Evolutionary conservation across 2,797 vertebrate genomes (phyloP), one percentile per base, ranked within the genome.

Genomic region (Darevskia mixta): DNA sequence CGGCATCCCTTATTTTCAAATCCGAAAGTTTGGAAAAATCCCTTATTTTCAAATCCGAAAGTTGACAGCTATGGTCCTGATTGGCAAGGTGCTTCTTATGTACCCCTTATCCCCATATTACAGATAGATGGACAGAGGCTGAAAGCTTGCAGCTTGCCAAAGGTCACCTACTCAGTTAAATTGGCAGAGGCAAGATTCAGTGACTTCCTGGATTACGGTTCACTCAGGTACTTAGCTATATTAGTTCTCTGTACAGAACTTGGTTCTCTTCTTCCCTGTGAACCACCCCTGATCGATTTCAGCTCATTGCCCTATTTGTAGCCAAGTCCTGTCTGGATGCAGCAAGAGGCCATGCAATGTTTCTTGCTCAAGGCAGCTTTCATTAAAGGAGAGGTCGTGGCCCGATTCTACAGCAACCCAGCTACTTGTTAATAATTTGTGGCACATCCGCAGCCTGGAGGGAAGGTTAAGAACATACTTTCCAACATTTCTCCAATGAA

Each of bases 251-350:
- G 23, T 72, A 38, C 72, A 32, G 10, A n/a, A 41, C 35, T 18
- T 8, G 41, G 64, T 18, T 81, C 66, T 55, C 49, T 64, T 23
- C 61, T 64, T 64, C 35, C 6, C 45, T n/a, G 45, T 79, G 45
- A 84, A 25, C 23, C 61, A n/a, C 49, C 25, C 71, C 25, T 0
- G 49, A 5, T 0, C 0, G 11, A 4, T 17, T 4, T 20, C 79
- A 2, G 25, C 45, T 11, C 29, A 0, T 18, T 82, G 43, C 41
- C 77, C 87, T 58, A 2, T n/a, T 8, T 1, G 5, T 8, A 76
- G 85, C 79, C 18, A 55, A 86, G 83, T 72, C 25, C 11, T 49
- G 49, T 49, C 49, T 32, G 6, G 41, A 18, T 32, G 55, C 27
- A 49, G 27, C 20, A 73, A 0, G 0, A 41, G 64, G 25, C 23